Conservation (phyloP, 2,797 vertebrate genomes). For the Sebastes trivittatus region DNA sequence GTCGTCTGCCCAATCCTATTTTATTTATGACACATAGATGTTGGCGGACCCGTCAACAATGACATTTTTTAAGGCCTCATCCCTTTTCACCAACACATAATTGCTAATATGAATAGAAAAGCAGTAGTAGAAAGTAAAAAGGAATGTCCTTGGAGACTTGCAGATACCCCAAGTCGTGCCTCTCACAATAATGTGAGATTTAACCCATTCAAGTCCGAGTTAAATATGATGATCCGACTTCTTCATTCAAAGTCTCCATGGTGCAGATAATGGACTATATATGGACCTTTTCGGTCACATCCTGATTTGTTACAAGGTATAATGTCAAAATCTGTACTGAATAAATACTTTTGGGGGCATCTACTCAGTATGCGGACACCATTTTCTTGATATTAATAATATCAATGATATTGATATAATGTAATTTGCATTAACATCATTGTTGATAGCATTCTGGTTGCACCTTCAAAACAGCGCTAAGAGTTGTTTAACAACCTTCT, state of each 20-base stretch:
- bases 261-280: background rate
- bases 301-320: background rate
- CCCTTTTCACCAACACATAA: background rate
- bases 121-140: background rate
- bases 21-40: background rate
- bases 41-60: background rate
- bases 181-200: background rate
- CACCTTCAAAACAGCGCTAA: background rate
- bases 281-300: background rate
- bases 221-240: background rate
- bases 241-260: background rate
- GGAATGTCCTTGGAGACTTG: background rate
- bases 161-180: background rate
- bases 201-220: background rate
- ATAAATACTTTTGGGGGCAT: background rate
- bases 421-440: background rate
- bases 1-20: too few species aligned
- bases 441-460: background rate
- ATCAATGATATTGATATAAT: background rate
- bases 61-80: background rate
- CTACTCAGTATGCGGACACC: background rate
- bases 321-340: background rate
- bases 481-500: background rate
- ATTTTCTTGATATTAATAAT: background rate
- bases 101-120: background rate